Evolutionary conservation across 2,888 invertebrate genomes (phyloP).

Genomic region (Pseudococcus longispinus): DNA sequence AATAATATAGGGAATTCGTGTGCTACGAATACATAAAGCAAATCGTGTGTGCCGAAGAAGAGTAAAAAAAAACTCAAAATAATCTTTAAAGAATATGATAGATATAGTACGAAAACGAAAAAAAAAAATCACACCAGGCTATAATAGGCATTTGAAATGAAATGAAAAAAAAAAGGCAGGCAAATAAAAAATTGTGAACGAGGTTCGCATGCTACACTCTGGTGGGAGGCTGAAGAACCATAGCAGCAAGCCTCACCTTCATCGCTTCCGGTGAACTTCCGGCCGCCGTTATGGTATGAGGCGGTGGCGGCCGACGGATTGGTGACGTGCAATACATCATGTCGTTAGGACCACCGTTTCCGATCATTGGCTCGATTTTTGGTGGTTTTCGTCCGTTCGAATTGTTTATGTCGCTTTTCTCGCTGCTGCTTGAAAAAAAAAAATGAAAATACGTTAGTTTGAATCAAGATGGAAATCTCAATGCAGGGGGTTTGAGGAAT

Average conservation of each 20-base stretch:
- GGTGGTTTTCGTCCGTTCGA: slow-evolving; percentile 60
- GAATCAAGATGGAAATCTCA: background rate
- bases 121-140: slow-evolving; percentile 49
- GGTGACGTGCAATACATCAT: slow-evolving; percentile 61
- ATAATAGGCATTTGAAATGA: slow-evolving; percentile 28
- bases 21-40: slow-evolving; percentile 41
- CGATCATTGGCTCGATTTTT: slow-evolving; percentile 58
- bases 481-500: background rate
- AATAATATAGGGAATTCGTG: background rate
- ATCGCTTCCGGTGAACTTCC: slow-evolving; percentile 70
- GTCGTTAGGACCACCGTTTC: slow-evolving; percentile 54
- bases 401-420: slow-evolving; percentile 64
- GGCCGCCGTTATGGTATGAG: slow-evolving; percentile 55
- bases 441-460: background rate
- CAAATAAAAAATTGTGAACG: slow-evolving; percentile 45
- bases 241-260: slow-evolving; percentile 89
- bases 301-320: slow-evolving; percentile 58
- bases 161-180: slow-evolving; percentile 19
- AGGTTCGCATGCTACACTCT: slow-evolving; percentile 70
- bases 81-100: background rate
- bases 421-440: slow-evolving; percentile 60
- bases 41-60: slow-evolving; percentile 24
- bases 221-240: slow-evolving; percentile 88
- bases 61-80: background rate
- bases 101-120: background rate